phyloP scores from a whole-genome alignment of 2,888 invertebrate species.

The Harmothoe impar region DNA sequence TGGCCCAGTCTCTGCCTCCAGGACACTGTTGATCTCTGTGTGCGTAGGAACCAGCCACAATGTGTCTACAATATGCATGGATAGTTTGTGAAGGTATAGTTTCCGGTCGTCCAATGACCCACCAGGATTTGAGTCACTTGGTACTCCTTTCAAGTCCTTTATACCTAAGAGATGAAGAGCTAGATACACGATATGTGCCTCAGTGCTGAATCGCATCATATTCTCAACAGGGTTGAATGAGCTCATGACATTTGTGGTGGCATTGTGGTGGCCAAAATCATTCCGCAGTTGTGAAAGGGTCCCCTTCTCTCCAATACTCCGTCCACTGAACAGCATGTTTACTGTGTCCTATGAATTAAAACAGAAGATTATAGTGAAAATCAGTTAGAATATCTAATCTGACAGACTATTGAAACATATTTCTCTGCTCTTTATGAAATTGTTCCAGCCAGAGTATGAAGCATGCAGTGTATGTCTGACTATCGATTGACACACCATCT shows the following conservation, averaged over 20 bases:
- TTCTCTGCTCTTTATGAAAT: too few species aligned
- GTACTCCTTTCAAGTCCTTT: background rate
- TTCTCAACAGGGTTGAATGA: background rate
- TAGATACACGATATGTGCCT: background rate
- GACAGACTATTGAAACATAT: background rate
- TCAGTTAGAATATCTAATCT: background rate
- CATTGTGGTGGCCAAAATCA: background rate
- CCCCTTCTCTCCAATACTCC: background rate
- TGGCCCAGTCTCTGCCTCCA: too few species aligned
- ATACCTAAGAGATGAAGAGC: background rate
- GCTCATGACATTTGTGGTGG: background rate
- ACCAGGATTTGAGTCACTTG: background rate
- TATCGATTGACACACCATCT: background rate
- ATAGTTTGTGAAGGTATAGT: background rate
- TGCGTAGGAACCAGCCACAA: background rate
- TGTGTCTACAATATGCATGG: background rate
- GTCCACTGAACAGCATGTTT: background rate
- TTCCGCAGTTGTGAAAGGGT: background rate
- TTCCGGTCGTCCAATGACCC: background rate
- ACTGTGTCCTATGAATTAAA: background rate
- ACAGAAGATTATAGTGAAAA: too few species aligned
- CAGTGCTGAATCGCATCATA: background rate
- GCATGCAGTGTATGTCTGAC: background rate
- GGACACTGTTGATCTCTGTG: too few species aligned
- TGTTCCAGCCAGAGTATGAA: background rate